Base-by-base conservation (phyloP, 2,888 invertebrate genomes). In the Micoletzkya japonica region DNA sequence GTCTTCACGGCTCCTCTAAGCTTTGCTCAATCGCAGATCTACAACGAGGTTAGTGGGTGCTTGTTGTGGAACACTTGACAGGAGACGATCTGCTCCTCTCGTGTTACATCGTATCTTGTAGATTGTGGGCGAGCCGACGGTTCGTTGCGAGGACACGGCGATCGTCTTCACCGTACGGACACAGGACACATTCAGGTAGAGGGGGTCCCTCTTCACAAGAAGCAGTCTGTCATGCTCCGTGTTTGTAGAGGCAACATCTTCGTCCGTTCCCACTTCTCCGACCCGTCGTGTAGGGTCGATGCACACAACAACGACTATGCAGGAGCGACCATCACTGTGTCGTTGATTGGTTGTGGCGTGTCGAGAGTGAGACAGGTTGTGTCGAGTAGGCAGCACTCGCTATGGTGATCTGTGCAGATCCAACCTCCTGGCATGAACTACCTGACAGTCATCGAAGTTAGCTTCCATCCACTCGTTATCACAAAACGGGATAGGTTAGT, bases 301-400 rank as follows among this genome's bases (percentile, higher is more conserved):
- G 39, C 44, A 32, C 17, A 17, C n/a, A 58, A 14, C 4, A 68
- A 68, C 44, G 44, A 57, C 39, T 58, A 68, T 28, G 57, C 28
- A 24, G 68, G 68, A 20, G 68, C 68, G 28, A 57, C 57, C 26
- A 58, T 68, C 2, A 30, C 68, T 2, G 58, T 68, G 39, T 32
- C 32, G 1, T 58, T 68, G 24, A 36, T 58, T 2, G 44, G 34
- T 7, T 68, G 68, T 34, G 68, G 68, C 39, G 58, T 68, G 57
- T 58, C 36, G 57, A 39, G 68, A 68, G 58, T 68, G 32, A 57
- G 68, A 68, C 68, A 68, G 58, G 68, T 68, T n/a, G n/a, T n/a
- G n/a, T n/a, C n/a, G n/a, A n/a, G n/a, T n/a, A n/a, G n/a, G n/a
- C n/a, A n/a, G n/a, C n/a, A 44, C 49, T 44, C 49, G 14, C 14